Conservation (phyloP, 2,113 vertebrate species). For the Nothoprocta perdicaria region DNA sequence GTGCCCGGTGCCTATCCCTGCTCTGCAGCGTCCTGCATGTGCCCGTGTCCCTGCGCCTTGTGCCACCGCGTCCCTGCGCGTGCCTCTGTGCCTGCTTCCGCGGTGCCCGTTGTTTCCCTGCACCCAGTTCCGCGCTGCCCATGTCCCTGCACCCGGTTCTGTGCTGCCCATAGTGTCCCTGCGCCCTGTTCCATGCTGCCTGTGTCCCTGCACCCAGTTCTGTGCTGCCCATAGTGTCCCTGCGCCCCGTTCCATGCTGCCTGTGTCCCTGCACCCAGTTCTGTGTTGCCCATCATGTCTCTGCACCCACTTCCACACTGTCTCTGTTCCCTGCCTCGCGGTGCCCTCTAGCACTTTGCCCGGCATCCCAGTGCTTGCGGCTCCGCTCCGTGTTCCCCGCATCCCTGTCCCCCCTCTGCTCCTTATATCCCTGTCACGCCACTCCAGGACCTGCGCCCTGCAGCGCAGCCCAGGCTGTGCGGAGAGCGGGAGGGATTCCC, state of each 20-base stretch:
- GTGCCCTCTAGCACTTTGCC: too few relatives aligned
- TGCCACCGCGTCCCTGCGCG: not conserved
- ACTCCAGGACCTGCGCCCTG: not conserved
- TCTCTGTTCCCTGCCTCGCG: too few relatives aligned
- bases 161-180: too few relatives aligned
- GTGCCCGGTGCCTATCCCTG: rapidly evolving
- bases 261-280: too few relatives aligned
- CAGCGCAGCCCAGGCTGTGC: not conserved
- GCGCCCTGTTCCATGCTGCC: too few relatives aligned
- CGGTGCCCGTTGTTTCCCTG: rapidly evolving
- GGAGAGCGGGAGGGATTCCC: not conserved
- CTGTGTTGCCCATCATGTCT: too few relatives aligned
- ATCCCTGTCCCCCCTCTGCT: too few relatives aligned
- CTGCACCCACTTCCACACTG: too few relatives aligned
- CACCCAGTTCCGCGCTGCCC: not conserved
- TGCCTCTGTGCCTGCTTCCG: not conserved
- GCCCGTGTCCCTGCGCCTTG: not conserved
- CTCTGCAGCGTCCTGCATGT: not conserved
- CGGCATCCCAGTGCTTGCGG: too few relatives aligned
- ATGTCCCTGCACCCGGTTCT: not conserved
- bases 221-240: not conserved
- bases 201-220: too few relatives aligned
- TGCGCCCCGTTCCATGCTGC: not conserved
- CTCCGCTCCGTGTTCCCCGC: too few relatives aligned
- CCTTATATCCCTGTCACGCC: too few relatives aligned